Evolutionary conservation across 2,888 invertebrate genomes (phyloP), one percentile per base, ranked within the genome.

Genomic region (Zhuqinia jingwanae): DNA sequence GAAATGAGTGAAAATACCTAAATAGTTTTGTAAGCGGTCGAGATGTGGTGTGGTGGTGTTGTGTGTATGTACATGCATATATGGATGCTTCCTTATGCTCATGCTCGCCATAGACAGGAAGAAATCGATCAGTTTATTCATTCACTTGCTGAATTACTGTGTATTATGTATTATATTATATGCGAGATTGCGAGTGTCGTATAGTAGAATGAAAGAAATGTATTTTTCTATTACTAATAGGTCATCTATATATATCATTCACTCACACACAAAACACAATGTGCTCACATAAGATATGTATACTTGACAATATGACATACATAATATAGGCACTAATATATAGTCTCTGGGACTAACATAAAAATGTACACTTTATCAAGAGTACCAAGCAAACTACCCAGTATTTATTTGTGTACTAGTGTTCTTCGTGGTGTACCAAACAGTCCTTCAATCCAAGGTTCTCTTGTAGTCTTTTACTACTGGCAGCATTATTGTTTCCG

Each of bases 101-200:
- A n/a, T n/a, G n/a, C n/a, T n/a, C n/a, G n/a, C 47, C 17, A 25
- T 15, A 20, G 27, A 73, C 25, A 27, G n/a, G 73, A 47, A 73
- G 73, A 73, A 73, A 73, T 73, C 73, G 73, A 73, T 73, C 73
- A 73, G 50, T 73, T 73, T 73, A 73, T 73, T 73, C 73, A 50
- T 25, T 53, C 50, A 73, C 27, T 25, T 73, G 13, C n/a, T 8
- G 50, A 73, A 73, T 73, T 50, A 50, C 73, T 73, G 50, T 27
- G 30, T 50, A n/a, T n/a, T n/a, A n/a, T 22, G 17, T 53, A 27
- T 50, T 8, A 36, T 36, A 36, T 36, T 8, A 36, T 6, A 36
- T 36, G 8, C 36, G n/a, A 22, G 27, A 45, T 68, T 1, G 45
- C n/a, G 17, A 17, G 65, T 17, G 8, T 47, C 50, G 27, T n/a